Base-by-base conservation (phyloP, 1,140 invertebrate genomes). In the Ceratitis capitata region DNA sequence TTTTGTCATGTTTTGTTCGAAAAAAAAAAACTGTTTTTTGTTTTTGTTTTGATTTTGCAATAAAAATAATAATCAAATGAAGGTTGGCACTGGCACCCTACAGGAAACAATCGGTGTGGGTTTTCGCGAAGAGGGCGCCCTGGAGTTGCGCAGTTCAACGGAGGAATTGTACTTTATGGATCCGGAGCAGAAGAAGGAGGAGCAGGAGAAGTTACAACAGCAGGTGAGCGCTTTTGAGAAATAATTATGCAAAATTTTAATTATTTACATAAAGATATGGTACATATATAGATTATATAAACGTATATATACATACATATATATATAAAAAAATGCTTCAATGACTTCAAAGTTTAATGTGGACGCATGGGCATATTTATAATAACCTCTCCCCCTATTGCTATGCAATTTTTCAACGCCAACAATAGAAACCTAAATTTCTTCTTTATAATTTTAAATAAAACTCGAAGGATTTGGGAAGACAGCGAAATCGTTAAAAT, bases 161-260 rank as follows among this genome's bases (percentile, higher is more conserved):
- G 97, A 97, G 91, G 97, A 97, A 92, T 92, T 97, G 78, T 96
- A 96, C 85, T 95, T 96, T 87, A 94, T 96, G 88, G 96, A 96
- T 92, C 93, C 94, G 0, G 92, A 94, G 82, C 93, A 94, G 87
- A 93, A 93, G 86, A 89, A 92, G 88, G 89, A 92, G 88, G 89
- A 92, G 87, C 90, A 93, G 92, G 92, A 85, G 14, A 87, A 86
- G 83, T 14, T 86, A 45, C 87, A 86, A 85, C 86, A 86, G 32
- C 83, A 86, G 51, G 47, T 74, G 45, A 83, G 10, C 53, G 1
- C 23, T 2, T 32, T 64, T 10, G 2, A 10, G 23, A 58, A 58
- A 9, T 26, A 1, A 9, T 6, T 26, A 29, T 9, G n/a, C 23
- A 26, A 58, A 32, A 26, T 61, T 23, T 61, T 32, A 56, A 23